Base-by-base conservation (phyloP, 2,797 vertebrate species). In the Loriculus beryllinus region DNA sequence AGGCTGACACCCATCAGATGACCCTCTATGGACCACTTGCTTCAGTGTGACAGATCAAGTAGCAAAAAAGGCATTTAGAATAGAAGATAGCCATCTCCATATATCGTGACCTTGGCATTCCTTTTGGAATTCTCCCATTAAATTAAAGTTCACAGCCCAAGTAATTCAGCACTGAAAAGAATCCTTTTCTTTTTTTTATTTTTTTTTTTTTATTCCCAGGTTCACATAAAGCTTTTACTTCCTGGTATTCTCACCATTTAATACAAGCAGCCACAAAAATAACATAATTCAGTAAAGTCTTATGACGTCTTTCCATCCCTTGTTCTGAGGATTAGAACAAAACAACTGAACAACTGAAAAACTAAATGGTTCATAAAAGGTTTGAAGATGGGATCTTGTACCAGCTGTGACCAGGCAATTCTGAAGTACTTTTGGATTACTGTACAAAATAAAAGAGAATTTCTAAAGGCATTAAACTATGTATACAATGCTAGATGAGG, bases 1-100 rank as follows among this genome's bases (percentile, higher is more conserved):
- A 54, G 78, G 65, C 93, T 95, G 91, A 88, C 95, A 92, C 59
- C 22, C 59, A 51, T 79, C 74, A 91, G 65, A 88, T 79, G 69
- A 91, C 57, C 54, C 49, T 67, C 40, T 52, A 7, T 52, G 51
- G 93, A 92, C 49, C 18, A 37, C 42, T 69, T 48, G 45, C 49
- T 84, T 82, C 71, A 82, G 2, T 10, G 5, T 47, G 92, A 83
- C 42, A 62, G 57, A 83, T 21, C n/a, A 87, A 91, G 65, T 14
- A 83, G 49, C 57, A 90, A 84, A 82, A 77, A 49, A 75, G 40
- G 39, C 60, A 91, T 91, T 89, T 90, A 68, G 25, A 91, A 29
- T 20, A 71, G 29, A 85, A 62, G 56, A 85, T 3, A 88, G 45
- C 14, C 16, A 80, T 37, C 35, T 70, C 43, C 37, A 68, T 31